Evolutionary conservation across 2,113 vertebrate genomes (phyloP).

Genomic region (Leptodactylus fuscus): DNA sequence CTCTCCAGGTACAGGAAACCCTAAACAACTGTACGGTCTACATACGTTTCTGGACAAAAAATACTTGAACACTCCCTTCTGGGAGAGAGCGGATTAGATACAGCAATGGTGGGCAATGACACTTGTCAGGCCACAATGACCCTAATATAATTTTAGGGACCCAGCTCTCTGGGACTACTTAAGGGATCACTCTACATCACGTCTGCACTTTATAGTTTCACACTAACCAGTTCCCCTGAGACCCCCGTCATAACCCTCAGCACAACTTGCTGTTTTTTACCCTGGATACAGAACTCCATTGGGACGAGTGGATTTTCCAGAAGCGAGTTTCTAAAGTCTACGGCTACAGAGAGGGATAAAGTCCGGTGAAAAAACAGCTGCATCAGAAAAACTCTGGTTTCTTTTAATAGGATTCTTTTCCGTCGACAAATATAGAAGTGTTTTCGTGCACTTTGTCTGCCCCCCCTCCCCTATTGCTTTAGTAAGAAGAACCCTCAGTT

Average conservation of each 20-base stretch:
- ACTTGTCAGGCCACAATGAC: too few relatives aligned
- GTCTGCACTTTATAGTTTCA: too few relatives aligned
- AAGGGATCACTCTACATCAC: too few relatives aligned
- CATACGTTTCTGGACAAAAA: too few relatives aligned
- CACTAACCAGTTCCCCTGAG: not conserved
- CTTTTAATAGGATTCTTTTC: conserved; percentile 54
- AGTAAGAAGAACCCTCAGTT: conserved; percentile 47
- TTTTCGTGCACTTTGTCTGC: conserved; percentile 52
- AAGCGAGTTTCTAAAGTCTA: not conserved
- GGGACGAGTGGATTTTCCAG: conserved; percentile 5
- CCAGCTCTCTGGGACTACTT: too few relatives aligned
- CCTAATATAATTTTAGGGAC: too few relatives aligned
- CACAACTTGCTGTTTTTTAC: not conserved
- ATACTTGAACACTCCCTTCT: too few relatives aligned
- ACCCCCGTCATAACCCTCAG: not conserved
- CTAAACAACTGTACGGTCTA: too few relatives aligned
- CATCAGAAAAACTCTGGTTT: conserved; percentile 39
- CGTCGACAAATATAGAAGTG: conserved; percentile 52
- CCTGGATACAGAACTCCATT: not conserved
- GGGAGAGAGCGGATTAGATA: too few relatives aligned
- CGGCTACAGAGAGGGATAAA: conserved; percentile 1
- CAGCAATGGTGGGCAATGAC: too few relatives aligned
- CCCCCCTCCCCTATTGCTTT: conserved; percentile 37
- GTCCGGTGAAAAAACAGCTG: not conserved
- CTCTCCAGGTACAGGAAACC: too few relatives aligned